These are phyloP conservation scores for Panthera tigris DNA, from an alignment of 2,113 vertebrate genomes.

Conservation along the genomic window DNA sequence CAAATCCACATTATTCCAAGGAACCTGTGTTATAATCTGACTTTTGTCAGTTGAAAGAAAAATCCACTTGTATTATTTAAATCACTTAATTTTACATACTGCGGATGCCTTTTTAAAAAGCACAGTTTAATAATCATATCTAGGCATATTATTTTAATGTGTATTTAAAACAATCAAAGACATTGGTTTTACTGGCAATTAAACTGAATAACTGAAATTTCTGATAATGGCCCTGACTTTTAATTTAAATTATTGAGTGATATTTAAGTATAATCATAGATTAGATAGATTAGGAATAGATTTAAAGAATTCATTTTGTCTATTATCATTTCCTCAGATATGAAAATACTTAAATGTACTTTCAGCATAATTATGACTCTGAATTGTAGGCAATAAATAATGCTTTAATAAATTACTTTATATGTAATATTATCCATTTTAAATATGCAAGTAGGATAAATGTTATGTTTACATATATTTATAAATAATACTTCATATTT, in stretches of 20 bases:
- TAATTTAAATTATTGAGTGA: constrained; percentile 10
- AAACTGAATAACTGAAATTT: constrained; percentile 7
- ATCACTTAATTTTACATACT: not conserved
- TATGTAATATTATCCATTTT: not conserved
- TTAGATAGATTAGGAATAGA: not conserved
- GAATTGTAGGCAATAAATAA: not conserved
- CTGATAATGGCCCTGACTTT: not conserved
- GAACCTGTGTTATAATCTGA: not conserved
- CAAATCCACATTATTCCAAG: not conserved
- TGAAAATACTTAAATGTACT: not conserved
- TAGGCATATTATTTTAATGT: constrained; percentile 26
- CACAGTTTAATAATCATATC: not conserved
- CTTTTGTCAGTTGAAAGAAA: not conserved
- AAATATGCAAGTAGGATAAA: not conserved
- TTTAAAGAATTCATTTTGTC: not conserved
- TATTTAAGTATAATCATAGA: not conserved
- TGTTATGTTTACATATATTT: not conserved
- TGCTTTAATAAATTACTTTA: not conserved
- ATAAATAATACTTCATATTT: not conserved
- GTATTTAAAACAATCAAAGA: not conserved
- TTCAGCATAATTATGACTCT: not conserved
- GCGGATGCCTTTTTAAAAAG: not conserved
- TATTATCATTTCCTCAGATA: not conserved
- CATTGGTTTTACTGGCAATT: not conserved
- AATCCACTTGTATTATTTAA: not conserved